Evolutionary conservation across 1,140 invertebrate genomes (phyloP).

Genomic region (Trachymyrmex cornetzi): DNA sequence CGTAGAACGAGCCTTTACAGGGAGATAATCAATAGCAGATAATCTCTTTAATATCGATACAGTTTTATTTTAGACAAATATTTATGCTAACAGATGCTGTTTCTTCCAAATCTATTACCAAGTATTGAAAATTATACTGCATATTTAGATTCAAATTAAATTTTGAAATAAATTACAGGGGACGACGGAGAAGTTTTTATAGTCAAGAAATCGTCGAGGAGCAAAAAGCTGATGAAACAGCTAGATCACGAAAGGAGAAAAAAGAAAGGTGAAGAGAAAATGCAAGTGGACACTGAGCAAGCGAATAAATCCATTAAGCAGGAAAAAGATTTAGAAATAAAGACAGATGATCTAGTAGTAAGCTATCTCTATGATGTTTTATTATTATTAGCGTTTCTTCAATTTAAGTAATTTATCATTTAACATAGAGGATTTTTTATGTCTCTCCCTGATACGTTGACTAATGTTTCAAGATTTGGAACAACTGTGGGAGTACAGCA

Average conservation of each 20-base stretch:
- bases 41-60: not conserved
- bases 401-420: slow-evolving; percentile 63
- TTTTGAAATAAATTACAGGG: slow-evolving; percentile 86
- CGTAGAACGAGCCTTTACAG: not conserved
- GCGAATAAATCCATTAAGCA: slow-evolving; percentile 85
- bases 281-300: slow-evolving; percentile 85
- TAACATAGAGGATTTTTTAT: slow-evolving; percentile 35
- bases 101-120: slow-evolving; percentile 8
- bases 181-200: slow-evolving; percentile 96
- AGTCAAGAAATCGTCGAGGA: slow-evolving; percentile 97
- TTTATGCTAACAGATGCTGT: slow-evolving; percentile 8
- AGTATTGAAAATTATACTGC: not conserved
- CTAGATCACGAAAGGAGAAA: slow-evolving; percentile 93
- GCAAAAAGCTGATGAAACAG: slow-evolving; percentile 95
- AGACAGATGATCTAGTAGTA: slow-evolving; percentile 89
- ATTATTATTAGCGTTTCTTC: slow-evolving; percentile 82
- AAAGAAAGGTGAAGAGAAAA: slow-evolving; percentile 89
- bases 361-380: slow-evolving; percentile 86
- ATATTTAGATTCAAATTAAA: slow-evolving; percentile 9
- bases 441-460: slow-evolving; percentile 29
- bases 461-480: slow-evolving; percentile 62
- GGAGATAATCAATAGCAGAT: not conserved
- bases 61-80: slow-evolving; percentile 20
- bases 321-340: slow-evolving; percentile 88
- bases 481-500: slow-evolving; percentile 52